phyloP scores from a whole-genome alignment of 2,113 vertebrate species.

The Thamnophis sirtalis region DNA sequence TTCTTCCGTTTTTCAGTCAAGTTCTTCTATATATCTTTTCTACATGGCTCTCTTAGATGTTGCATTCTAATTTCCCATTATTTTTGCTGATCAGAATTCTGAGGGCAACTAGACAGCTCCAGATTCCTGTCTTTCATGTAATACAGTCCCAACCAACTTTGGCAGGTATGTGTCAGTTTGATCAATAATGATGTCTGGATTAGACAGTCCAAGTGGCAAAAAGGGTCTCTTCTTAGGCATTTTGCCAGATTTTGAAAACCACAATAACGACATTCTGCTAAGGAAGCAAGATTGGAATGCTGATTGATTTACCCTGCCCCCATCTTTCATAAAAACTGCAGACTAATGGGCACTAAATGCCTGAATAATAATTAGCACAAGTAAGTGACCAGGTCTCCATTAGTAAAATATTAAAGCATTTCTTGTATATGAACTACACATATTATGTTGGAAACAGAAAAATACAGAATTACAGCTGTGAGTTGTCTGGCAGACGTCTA shows the following conservation, averaged over 20 bases:
- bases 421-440: constrained; percentile 48
- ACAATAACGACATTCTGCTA: constrained; percentile 71
- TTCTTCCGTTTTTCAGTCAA: neutral
- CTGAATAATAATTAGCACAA: constrained; percentile 77
- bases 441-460: constrained; percentile 47
- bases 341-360: constrained; percentile 71
- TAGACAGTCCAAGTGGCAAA: constrained; percentile 66
- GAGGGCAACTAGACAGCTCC: constrained; percentile 9
- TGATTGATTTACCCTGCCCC: constrained; percentile 62
- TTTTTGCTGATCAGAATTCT: constrained; percentile 32
- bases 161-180: constrained; percentile 63
- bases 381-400: constrained; percentile 61
- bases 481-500: neutral
- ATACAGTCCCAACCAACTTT: constrained; percentile 51
- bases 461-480: constrained; percentile 28
- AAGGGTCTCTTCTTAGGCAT: constrained; percentile 63
- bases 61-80: constrained; percentile 27
- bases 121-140: constrained; percentile 42
- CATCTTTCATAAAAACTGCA: constrained; percentile 55
- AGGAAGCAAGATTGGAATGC: constrained; percentile 71
- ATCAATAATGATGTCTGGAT: constrained; percentile 66
- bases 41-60: constrained; percentile 18
- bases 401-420: constrained; percentile 61
- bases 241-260: constrained; percentile 70
- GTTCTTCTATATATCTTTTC: neutral